A percentile compares a stretch with the other conserved stretches of the same genome.
Conservation (phyloP, 1,140 invertebrate genomes). For the Macrocentrus cingulum region DNA sequence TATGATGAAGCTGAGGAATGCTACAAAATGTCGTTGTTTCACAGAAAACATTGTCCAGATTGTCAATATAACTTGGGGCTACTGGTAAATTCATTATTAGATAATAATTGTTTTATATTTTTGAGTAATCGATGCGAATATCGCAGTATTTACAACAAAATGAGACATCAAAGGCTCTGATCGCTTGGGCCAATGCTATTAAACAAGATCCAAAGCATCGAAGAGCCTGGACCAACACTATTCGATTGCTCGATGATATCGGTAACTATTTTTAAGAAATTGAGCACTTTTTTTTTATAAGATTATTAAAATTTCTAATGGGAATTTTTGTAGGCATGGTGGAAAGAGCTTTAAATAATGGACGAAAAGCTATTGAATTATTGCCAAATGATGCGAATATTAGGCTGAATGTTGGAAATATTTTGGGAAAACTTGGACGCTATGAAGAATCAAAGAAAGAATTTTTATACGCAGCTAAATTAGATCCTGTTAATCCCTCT, state of each 20-base stretch:
- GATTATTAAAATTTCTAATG: conserved; percentile 23
- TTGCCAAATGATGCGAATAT: conserved; percentile 74
- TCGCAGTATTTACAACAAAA: conserved; percentile 67
- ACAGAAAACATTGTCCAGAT: conserved; percentile 83
- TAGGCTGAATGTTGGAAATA: conserved; percentile 86
- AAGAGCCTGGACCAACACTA: conserved; percentile 88
- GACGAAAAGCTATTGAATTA: conserved; percentile 67
- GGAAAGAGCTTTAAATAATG: conserved; percentile 71
- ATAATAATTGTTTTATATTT: conserved; percentile 9
- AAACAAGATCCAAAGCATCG: conserved; percentile 73
- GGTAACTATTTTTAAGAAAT: conserved; percentile 55
- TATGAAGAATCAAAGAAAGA: conserved; percentile 79
- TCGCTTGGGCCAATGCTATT: conserved; percentile 81
- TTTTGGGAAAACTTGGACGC: conserved; percentile 77
- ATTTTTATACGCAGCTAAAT: conserved; percentile 74
- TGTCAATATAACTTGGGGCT: conserved; percentile 95
- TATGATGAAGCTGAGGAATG: conserved; percentile 74
- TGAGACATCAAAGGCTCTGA: conserved; percentile 63
- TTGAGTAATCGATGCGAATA: conserved; percentile 17
- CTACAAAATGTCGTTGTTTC: conserved; percentile 76
- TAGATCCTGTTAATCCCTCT: conserved; percentile 68
- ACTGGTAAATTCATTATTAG: conserved; percentile 64
- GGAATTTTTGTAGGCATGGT: conserved; percentile 58
- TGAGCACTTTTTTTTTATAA: conserved; percentile 16
- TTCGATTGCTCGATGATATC: conserved; percentile 84